These are phyloP conservation scores for Agonopterix heracliana DNA, from an alignment of 2,888 invertebrate genomes.

Conservation along the genomic window DNA sequence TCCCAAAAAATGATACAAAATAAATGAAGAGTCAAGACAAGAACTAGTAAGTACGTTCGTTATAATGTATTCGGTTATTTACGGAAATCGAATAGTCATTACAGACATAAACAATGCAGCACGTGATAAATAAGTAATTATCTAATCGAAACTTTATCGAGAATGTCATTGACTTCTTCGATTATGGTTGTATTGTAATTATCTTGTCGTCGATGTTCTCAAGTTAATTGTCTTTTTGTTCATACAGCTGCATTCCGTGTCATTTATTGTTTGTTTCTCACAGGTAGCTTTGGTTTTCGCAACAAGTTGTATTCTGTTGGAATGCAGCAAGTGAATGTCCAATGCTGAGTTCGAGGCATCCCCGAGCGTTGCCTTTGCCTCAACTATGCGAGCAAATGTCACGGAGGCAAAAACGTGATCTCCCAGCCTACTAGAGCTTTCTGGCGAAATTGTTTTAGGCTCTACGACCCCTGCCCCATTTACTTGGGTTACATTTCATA, in stretches of 20 bases:
- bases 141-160: conserved; percentile 17
- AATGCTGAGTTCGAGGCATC: conserved; percentile 42
- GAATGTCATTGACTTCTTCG: conserved; percentile 20
- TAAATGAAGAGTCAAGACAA: conserved; percentile 54
- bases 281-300: conserved; percentile 36
- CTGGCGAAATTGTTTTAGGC: conserved; percentile 28
- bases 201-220: conserved; percentile 7
- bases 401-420: conserved; percentile 49
- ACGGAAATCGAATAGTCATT: too few relatives aligned
- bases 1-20: conserved; percentile 47
- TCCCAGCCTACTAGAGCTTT: conserved; percentile 24
- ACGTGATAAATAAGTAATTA: neutral
- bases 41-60: conserved; percentile 13
- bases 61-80: too few relatives aligned
- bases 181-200: conserved; percentile 15
- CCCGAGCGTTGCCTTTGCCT: conserved; percentile 35
- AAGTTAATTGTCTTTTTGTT: neutral
- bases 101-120: too few relatives aligned
- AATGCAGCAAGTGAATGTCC: conserved; percentile 66
- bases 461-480: neutral
- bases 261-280: conserved; percentile 1
- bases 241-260: too few relatives aligned
- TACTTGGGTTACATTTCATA: neutral
- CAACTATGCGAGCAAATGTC: conserved; percentile 54
- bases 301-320: conserved; percentile 32